Conservation (phyloP, 2,113 vertebrate genomes). For the Carettochelys insculpta region DNA sequence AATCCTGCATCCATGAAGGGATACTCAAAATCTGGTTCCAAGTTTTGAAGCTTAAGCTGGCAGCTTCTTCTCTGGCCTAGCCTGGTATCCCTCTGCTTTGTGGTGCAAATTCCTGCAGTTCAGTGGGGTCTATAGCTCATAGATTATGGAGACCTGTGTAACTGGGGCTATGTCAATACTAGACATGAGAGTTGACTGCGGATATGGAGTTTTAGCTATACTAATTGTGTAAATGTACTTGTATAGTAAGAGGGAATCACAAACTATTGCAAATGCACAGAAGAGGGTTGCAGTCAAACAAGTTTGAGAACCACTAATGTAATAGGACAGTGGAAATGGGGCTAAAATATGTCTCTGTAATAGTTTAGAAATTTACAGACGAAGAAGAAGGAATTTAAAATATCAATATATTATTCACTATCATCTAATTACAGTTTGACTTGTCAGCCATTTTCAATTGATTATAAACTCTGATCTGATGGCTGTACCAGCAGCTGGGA, state of each 20-base stretch:
- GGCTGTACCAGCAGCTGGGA: neutral
- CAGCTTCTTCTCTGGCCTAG: neutral
- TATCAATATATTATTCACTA: neutral
- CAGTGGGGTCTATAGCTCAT: too few relatives aligned
- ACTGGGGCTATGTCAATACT: too few relatives aligned
- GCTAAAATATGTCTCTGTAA: neutral
- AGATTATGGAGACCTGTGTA: too few relatives aligned
- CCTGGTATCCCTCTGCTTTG: neutral
- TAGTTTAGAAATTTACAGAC: neutral
- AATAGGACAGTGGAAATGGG: neutral
- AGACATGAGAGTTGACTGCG: neutral
- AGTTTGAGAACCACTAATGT: neutral
- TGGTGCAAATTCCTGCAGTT: too few relatives aligned
- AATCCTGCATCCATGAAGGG: neutral
- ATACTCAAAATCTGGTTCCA: neutral
- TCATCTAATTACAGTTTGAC: neutral
- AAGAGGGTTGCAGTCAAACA: neutral
- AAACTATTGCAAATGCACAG: neutral
- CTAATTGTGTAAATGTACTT: too few relatives aligned
- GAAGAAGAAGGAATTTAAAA: neutral
- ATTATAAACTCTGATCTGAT: neutral
- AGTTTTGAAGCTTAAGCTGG: neutral
- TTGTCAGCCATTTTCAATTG: neutral
- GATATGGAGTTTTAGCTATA: too few relatives aligned
- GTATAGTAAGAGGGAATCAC: neutral